Evolutionary conservation across 2,797 vertebrate genomes (phyloP).

Genomic region (Carcharodon carcharias): DNA sequence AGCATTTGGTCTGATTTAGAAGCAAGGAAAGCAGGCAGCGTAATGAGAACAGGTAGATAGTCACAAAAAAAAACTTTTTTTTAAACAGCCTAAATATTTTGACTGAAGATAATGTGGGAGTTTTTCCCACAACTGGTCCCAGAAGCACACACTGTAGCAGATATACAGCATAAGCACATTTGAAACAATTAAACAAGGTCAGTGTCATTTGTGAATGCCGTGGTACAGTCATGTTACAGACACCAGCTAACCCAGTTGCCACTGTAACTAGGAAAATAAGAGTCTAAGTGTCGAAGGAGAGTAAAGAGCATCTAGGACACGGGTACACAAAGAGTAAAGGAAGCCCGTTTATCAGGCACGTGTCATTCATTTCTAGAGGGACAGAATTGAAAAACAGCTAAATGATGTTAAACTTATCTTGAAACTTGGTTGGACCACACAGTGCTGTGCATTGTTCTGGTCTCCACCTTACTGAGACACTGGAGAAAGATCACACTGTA

Average conservation of each 20-base stretch:
- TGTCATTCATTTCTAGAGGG: background rate
- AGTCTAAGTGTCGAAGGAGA: background rate
- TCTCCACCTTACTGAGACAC: background rate
- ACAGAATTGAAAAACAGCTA: background rate
- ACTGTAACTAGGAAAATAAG: background rate
- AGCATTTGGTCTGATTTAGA: background rate
- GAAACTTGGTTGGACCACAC: background rate
- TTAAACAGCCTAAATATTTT: background rate
- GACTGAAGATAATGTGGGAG: background rate
- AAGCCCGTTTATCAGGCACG: background rate
- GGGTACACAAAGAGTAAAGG: background rate
- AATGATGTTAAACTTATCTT: background rate
- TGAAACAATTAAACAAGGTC: background rate
- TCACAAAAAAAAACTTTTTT: background rate
- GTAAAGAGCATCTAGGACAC: background rate
- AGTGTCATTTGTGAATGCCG: too few species aligned
- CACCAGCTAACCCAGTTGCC: too few species aligned
- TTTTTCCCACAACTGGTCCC: background rate
- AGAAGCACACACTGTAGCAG: background rate
- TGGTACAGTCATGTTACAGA: background rate
- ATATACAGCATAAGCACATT: background rate
- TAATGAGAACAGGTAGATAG: background rate
- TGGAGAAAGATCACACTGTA: fast-evolving
- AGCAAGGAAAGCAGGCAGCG: background rate
- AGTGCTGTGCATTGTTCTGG: background rate